Base-by-base conservation (phyloP, 2,113 vertebrate species). In the Baryphthengus martii region DNA sequence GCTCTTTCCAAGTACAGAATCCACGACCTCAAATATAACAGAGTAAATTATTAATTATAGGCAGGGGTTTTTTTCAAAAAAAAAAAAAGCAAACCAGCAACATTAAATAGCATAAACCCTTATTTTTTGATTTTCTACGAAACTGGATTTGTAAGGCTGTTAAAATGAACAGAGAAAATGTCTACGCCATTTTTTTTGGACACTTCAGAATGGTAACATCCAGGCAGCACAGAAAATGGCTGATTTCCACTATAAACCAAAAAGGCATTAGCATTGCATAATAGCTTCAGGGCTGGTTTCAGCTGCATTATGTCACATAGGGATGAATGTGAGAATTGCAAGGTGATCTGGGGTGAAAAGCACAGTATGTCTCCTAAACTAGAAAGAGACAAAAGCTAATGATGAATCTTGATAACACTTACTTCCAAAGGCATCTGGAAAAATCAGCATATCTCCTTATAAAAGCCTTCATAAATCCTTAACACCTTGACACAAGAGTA, bases 321-420 rank as follows among this genome's bases (percentile, higher is more conserved):
- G 49, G 86, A 93, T 88, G 85, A 94, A 89, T 82, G 88, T 92
- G 95, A 95, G 90, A 96, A 96, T 53, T 93, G 83, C 92, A 96
- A 96, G 90, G 90, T 96, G 96, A 96, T 93, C 70, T 92, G 40
- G 88, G 93, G 93, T 96, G 95, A 96, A 89, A 90, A 89, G 65
- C 86, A 93, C 86, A 95, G 80, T 90, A 87, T 93, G 88, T 61
- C 95, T 90, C 66, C 70, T 72, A 55, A 96, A 66, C 61, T 53
- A 81, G 70, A 92, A 95, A 85, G 21, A 83, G 33, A 45, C 18
- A 75, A 94, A 94, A 78, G 21, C 56, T 89, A 78, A 39, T 26
- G 26, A 47, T 72, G 61, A 16, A 33, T 61, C 47, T 33, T 45
- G 16, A 72, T 65, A 86, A 86, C 20, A 39, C 17, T 29, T 77